Evolutionary conservation across 1,140 invertebrate species (phyloP), one percentile per base, ranked within the genome.

Genomic region (Papilio helenus): DNA sequence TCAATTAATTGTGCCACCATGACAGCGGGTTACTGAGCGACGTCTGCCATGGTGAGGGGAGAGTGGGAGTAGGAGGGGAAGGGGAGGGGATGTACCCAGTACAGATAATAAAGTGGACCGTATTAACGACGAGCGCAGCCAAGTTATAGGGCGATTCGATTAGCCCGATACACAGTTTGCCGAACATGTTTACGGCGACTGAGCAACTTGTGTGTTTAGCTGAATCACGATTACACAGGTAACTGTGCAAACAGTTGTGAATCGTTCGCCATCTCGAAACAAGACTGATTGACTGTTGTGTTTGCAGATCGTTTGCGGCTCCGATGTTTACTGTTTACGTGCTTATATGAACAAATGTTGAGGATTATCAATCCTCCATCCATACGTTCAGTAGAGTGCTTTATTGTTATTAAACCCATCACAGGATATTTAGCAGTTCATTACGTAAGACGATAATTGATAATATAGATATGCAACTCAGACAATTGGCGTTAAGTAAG

Each of bases 141-240:
- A 90, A 90, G 85, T 90, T 90, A 88, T 88, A 89, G 89, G 89
- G 87, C 88, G 88, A 92, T 91, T 91, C 89, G 91, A 93, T 92
- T 93, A 92, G 87, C 82, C 65, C 81, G 87, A 87, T 89, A 89
- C 85, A 82, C 83, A 85, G 91, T 89, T 90, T 90, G 85, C 85
- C 83, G 82, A 88, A 88, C 89, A 84, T 90, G 88, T 87, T 89
- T 87, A 87, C 83, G 85, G 84, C 84, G 88, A 85, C 85, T 87
- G 86, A 86, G 84, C 84, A 86, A 86, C 87, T 87, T 85, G 82
- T 84, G 81, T 87, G 80, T 84, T 89, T 86, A 89, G 84, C 79
- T 83, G 80, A 79, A 81, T 79, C 83, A 81, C 73, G 79, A 81
- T 82, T 68, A 68, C 61, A 68, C 61, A 68, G 61, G 61, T 68